phyloP scores from a whole-genome alignment of 2,797 vertebrate genomes.

The Peromyscus eremicus region DNA sequence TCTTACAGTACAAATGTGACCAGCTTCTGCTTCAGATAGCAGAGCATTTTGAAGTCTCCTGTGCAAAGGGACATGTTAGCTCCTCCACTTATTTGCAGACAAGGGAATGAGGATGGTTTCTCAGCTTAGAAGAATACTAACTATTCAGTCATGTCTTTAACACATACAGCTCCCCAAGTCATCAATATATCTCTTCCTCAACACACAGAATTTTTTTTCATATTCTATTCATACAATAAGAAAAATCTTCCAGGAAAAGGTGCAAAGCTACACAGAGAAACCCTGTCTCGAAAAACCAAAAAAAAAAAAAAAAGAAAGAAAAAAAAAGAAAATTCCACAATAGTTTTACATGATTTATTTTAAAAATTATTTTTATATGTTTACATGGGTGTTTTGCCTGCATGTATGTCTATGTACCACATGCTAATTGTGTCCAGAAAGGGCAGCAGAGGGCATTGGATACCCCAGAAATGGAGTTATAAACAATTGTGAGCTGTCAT shows the following conservation, averaged over 20 bases:
- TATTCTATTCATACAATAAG: neutral
- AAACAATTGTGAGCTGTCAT: neutral
- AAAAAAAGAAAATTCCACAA: fast-evolving
- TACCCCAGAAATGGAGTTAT: neutral
- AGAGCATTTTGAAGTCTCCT: neutral
- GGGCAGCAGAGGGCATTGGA: no score
- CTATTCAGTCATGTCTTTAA: neutral
- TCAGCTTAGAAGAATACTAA: neutral
- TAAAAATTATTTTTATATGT: neutral
- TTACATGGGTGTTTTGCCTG: neutral
- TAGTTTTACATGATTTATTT: neutral
- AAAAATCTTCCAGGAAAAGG: no score
- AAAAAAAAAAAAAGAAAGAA: no score
- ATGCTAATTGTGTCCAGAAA: neutral
- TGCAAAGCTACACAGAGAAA: no score
- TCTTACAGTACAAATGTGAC: neutral
- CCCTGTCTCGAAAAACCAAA: no score
- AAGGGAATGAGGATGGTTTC: neutral
- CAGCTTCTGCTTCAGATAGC: neutral
- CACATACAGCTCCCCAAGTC: neutral
- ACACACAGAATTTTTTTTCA: neutral
- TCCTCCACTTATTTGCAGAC: neutral
- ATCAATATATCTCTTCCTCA: neutral
- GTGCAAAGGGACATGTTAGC: neutral
- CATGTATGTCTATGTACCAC: neutral